Conservation (phyloP, 2,888 invertebrate species). For the Agonopterix subpropinquella region DNA sequence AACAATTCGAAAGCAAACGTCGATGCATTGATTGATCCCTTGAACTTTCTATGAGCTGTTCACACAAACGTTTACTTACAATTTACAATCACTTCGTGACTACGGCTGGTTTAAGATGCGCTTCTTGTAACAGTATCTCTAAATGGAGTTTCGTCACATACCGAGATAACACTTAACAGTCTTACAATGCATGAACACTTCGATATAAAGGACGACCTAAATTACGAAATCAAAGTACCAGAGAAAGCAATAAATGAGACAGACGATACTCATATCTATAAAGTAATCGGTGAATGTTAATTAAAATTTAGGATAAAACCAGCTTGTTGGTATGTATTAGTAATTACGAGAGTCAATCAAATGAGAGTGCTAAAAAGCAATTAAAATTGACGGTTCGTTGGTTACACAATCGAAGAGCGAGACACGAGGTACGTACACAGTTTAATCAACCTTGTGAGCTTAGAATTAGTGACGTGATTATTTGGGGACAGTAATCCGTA, state of each 20-base stretch:
- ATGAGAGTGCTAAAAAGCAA: slow-evolving; percentile 50
- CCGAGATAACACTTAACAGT: slow-evolving; percentile 47
- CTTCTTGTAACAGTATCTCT: slow-evolving; percentile 19
- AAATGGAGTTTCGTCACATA: slow-evolving; percentile 55
- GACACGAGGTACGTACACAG: not conserved
- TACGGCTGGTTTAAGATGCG: slow-evolving; percentile 2
- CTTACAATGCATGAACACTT: slow-evolving; percentile 37
- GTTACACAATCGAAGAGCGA: slow-evolving; percentile 34
- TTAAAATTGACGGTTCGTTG: slow-evolving; percentile 45
- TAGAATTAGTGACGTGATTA: too few species aligned
- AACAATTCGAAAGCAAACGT: slow-evolving; percentile 27
- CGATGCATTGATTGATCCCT: slow-evolving; percentile 36
- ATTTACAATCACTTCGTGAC: slow-evolving; percentile 54
- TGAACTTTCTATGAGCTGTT: slow-evolving; percentile 22
- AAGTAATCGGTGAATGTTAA: slow-evolving; percentile 35
- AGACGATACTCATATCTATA: slow-evolving; percentile 28
- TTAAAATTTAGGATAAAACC: slow-evolving; percentile 38
- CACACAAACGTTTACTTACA: slow-evolving; percentile 29
- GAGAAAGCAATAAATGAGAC: slow-evolving; percentile 26
- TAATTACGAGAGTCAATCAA: slow-evolving; percentile 30
- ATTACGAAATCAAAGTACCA: slow-evolving; percentile 38
- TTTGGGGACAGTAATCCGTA: too few species aligned
- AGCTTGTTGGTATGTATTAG: slow-evolving; percentile 20
- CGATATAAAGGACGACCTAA: slow-evolving; percentile 38
- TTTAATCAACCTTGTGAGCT: slow-evolving; percentile 4